Base-by-base conservation (phyloP, 2,797 vertebrate species). In the Brachyrhaphis roseni region DNA sequence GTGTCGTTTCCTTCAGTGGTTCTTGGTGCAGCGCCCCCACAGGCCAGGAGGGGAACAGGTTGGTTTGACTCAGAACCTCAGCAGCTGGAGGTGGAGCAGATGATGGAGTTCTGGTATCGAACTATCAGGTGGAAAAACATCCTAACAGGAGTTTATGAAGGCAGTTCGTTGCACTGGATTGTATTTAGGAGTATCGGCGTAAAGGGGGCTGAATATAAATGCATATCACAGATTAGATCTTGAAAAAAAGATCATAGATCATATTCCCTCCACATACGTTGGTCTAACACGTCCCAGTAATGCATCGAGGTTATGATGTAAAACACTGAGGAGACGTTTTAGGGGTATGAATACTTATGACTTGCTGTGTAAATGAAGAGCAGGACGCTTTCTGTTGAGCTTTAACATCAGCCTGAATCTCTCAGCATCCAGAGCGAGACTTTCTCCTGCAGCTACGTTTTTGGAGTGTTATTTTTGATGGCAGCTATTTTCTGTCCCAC, bases 401-500 rank as follows among this genome's bases (percentile, higher is more conserved):
- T 57, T 16, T 7, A 11, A 31, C 57, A 8, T 76, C 59, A 47
- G 41, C 43, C 28, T 0, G 62, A 15, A 47, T 41, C 45, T 59
- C 11, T 62, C 49, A 39, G 39, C 41, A 74, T 77, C 15, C 18
- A 8, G 49, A 55, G 31, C 51, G 20, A 77, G 76, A 43, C 75
- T 87, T 83, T 78, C 53, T 77, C 10, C 49, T 59, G 64, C 74
- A 70, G 49, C 70, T 49, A 18, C 49, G 80, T 43, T 55, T 82
- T 77, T 74, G 7, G 28, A 71, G 28, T 18, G 23, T 75, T 78
- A 51, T 80, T 86, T 75, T 82, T 16, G 4, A 26, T 43, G 71
- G 72, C 75, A 85, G 53, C 75, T 77, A 49, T 84, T 84, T 78
- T 81, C 72, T 72, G 80, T 49, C 28, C 8, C 46, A 36, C 47